Evolutionary conservation across 2,113 vertebrate species (phyloP).

Genomic region (Clupea harengus): DNA sequence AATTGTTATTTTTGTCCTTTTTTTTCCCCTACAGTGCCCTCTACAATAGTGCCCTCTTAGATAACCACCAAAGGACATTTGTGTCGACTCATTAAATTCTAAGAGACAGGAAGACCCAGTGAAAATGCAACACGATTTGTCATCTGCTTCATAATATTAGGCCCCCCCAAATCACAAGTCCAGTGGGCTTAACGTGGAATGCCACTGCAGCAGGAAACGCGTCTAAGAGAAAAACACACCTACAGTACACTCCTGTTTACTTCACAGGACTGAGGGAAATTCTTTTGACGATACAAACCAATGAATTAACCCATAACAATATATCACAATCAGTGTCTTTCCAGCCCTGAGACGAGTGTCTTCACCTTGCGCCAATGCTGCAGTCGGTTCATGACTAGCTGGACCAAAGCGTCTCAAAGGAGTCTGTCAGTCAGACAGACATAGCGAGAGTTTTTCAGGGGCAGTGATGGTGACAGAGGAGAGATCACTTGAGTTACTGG

Average conservation of each 20-base stretch:
- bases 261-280: not conserved
- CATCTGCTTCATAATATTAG: constrained; percentile 69
- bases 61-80: constrained; percentile 55
- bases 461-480: not conserved
- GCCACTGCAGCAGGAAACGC: not conserved
- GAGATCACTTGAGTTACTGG: not conserved
- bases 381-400: not conserved
- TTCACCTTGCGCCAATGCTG: not conserved
- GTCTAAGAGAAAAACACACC: not conserved
- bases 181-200: constrained; percentile 50
- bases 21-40: constrained; percentile 22
- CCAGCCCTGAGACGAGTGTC: too few relatives aligned
- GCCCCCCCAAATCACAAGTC: constrained; percentile 60
- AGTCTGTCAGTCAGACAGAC: not conserved
- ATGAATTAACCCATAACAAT: not conserved
- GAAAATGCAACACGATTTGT: constrained; percentile 62
- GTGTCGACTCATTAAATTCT: constrained; percentile 48
- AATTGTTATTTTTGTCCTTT: not conserved
- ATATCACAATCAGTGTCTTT: not conserved
- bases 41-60: constrained; percentile 47
- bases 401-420: not conserved
- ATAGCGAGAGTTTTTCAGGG: not conserved
- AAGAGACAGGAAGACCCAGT: constrained; percentile 51
- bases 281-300: not conserved
- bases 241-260: constrained; percentile 11